phyloP scores from a whole-genome alignment of 1,140 invertebrate genomes.

The Leptoteleia sp. region DNA sequence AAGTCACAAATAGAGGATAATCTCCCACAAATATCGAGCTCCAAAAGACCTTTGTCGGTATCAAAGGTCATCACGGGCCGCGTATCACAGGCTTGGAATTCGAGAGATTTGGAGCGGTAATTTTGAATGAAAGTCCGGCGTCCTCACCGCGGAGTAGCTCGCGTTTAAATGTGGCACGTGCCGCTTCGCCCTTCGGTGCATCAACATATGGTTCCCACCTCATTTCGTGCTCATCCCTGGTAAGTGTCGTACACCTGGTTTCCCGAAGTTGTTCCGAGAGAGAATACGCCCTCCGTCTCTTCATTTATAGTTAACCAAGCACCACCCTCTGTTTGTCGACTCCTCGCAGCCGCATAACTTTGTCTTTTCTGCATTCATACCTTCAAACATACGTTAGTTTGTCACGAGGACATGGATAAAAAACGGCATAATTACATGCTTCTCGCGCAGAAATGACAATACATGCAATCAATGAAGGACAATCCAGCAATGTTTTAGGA shows the following conservation, averaged over 20 bases:
- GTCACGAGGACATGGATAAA: slow-evolving; percentile 47
- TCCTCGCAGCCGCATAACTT: slow-evolving; percentile 57
- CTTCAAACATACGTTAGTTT: slow-evolving; percentile 24
- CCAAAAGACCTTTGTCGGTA: neutral
- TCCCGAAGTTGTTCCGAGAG: slow-evolving; percentile 51
- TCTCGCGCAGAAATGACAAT: slow-evolving; percentile 25
- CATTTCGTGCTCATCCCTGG: slow-evolving; percentile 76
- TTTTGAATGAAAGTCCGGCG: slow-evolving; percentile 15
- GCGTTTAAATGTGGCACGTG: slow-evolving; percentile 79
- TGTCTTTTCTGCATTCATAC: slow-evolving; percentile 38
- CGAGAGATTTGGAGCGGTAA: slow-evolving; percentile 2
- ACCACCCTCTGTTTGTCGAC: slow-evolving; percentile 62
- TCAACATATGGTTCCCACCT: slow-evolving; percentile 80
- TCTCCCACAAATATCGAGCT: neutral
- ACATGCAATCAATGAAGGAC: too few species aligned
- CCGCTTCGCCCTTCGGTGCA: slow-evolving; percentile 74
- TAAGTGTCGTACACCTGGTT: slow-evolving; percentile 76
- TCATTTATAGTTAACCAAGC: slow-evolving; percentile 65
- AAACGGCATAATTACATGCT: slow-evolving; percentile 52
- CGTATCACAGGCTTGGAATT: neutral
- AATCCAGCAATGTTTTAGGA: too few species aligned
- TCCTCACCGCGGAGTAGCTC: slow-evolving; percentile 73
- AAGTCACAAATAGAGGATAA: too few species aligned
- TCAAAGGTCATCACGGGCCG: slow-evolving; percentile 27
- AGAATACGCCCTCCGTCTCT: slow-evolving; percentile 60